Base-by-base conservation (phyloP, 2,113 vertebrate species). In the Amia ocellicauda region DNA sequence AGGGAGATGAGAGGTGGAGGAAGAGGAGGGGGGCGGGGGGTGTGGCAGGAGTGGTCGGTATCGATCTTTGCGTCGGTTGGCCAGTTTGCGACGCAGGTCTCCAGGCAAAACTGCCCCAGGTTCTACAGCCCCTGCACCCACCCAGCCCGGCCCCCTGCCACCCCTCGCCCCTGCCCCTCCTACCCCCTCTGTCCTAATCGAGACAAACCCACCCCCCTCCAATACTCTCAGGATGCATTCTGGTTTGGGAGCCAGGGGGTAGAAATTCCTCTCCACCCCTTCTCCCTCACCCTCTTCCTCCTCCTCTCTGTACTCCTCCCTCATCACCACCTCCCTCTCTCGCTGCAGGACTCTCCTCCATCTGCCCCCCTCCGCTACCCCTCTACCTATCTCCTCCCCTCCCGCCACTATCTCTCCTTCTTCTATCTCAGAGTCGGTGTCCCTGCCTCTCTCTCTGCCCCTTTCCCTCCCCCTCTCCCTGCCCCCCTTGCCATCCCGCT, bases 31-130 rank as follows among this genome's bases (percentile, higher is more conserved):
- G 53, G 60, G 76, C 8, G 76, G 83, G 0, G 88, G 80, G 16
- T 71, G 67, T 26, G 71, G 71, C 19, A 80, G 84, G 62, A 83
- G 82, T 14, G 83, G 77, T 45, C 85, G 83, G 47, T 90, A 93
- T 13, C 90, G 84, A 56, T 92, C 91, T 7, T 93, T 91, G 1
- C 92, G 80, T 29, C 91, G 85, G 22, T 83, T 94, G 27, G 93
- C 90, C 58, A 95, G 87, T 68, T 97, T 95, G 20, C 91, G 83
- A 10, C 94, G 88, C 22, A 94, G 69, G 68, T 95, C 94, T 63
- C 92, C 87, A 17, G 88, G 72, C 0, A n/a, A n/a, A n/a, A n/a
- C n/a, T n/a, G n/a, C n/a, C n/a, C n/a, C n/a, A n/a, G n/a, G n/a
- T n/a, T n/a, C n/a, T n/a, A n/a, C n/a, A n/a, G n/a, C n/a, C n/a